phyloP scores from a whole-genome alignment of 2,888 invertebrate genomes.

The Abrostola triplasia region DNA sequence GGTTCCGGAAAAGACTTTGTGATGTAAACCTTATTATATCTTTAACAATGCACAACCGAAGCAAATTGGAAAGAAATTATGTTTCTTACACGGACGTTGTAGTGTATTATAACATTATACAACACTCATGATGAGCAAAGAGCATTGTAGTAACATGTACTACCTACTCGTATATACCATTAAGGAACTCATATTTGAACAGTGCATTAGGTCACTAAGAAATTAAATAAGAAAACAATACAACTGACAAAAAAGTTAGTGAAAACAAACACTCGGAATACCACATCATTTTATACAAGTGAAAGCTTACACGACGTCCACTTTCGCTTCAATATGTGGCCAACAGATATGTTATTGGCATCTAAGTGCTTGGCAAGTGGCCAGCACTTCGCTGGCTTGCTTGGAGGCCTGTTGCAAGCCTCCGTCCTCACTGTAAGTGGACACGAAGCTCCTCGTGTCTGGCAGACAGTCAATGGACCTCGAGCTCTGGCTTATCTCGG shows the following conservation, averaged over 20 bases:
- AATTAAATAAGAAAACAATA: too few relatives aligned
- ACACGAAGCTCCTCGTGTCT: too few relatives aligned
- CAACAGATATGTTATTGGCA: conserved; percentile 43
- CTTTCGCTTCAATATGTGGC: conserved; percentile 17
- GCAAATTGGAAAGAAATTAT: too few relatives aligned
- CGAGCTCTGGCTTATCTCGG: not conserved
- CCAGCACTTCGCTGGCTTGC: conserved; percentile 25
- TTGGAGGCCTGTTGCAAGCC: conserved; percentile 39
- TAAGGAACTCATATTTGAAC: too few relatives aligned
- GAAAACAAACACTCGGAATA: not conserved
- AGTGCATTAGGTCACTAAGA: too few relatives aligned
- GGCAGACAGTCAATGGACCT: not conserved
- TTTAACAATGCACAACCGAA: not conserved
- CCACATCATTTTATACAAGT: not conserved
- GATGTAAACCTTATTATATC: not conserved
- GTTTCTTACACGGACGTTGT: too few relatives aligned
- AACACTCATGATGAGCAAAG: too few relatives aligned
- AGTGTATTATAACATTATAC: too few relatives aligned
- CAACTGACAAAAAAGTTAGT: not conserved
- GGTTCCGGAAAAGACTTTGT: not conserved
- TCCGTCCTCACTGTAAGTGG: not conserved
- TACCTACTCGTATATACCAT: too few relatives aligned
- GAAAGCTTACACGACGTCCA: conserved; percentile 1
- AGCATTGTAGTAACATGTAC: too few relatives aligned
- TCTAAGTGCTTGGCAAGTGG: conserved; percentile 32